phyloP scores from a whole-genome alignment of 2,888 invertebrate genomes.

The Polymixis flavicincta region DNA sequence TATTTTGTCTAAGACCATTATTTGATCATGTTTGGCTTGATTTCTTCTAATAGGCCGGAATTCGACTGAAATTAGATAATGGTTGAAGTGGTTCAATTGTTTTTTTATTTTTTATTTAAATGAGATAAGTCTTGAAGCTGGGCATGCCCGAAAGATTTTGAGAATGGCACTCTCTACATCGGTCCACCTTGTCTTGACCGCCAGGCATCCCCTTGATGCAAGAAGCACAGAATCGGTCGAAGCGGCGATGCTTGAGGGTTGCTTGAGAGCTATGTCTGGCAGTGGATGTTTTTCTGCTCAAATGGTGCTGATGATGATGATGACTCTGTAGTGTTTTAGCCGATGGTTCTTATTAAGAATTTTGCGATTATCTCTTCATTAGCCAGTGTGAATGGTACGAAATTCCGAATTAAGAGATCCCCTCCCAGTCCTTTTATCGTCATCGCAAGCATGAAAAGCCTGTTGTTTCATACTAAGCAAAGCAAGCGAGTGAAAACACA shows the following conservation, averaged over 20 bases:
- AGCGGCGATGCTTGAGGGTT: too few relatives aligned
- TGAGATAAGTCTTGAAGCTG: neutral
- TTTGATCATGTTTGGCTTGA: conserved; percentile 63
- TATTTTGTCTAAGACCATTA: conserved; percentile 68
- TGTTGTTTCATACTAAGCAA: too few relatives aligned
- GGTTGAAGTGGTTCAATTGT: conserved; percentile 11
- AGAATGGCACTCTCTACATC: neutral
- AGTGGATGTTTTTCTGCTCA: too few relatives aligned
- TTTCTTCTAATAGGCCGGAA: conserved; percentile 65
- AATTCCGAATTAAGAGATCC: neutral
- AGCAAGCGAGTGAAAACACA: too few relatives aligned
- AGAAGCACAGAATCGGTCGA: too few relatives aligned
- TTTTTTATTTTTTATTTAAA: neutral
- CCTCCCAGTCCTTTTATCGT: too few relatives aligned
- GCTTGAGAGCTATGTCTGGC: too few relatives aligned
- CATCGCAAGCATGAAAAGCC: too few relatives aligned
- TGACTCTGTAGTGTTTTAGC: neutral
- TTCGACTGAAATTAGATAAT: conserved; percentile 33
- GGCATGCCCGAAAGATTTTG: neutral
- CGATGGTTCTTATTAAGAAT: neutral
- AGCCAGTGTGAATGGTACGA: neutral
- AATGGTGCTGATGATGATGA: too few relatives aligned
- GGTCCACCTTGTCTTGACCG: too few relatives aligned
- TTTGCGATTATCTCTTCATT: neutral
- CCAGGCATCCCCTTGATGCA: too few relatives aligned